These are phyloP conservation scores for Parthenolecanium corni DNA, from an alignment of 2,888 invertebrate genomes.

Conservation along the genomic window DNA sequence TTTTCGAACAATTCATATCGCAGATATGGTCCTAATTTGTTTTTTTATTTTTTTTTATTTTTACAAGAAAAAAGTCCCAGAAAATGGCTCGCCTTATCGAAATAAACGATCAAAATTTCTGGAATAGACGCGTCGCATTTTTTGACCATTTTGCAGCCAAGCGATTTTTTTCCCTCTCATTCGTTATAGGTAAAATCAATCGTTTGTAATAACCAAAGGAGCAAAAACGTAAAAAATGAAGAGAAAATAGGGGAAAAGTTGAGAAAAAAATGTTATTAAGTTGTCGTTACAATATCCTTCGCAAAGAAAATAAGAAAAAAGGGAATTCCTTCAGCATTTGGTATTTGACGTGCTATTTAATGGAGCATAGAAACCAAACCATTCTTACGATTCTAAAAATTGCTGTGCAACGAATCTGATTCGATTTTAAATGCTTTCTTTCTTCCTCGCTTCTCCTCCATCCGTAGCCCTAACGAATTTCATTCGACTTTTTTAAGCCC, in stretches of 20 bases:
- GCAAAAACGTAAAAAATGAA: neutral
- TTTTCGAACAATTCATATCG: no score
- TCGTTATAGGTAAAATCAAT: neutral
- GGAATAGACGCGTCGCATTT: conserved; percentile 23
- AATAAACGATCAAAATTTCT: conserved; percentile 2
- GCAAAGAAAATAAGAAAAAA: neutral
- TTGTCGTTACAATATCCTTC: conserved; percentile 23
- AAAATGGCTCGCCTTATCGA: neutral
- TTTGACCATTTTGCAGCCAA: conserved; percentile 9
- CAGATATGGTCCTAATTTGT: no score
- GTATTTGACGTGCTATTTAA: conserved; percentile 25
- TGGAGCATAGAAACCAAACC: conserved; percentile 14
- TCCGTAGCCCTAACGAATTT: no score
- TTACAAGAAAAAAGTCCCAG: no score
- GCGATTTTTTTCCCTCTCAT: neutral
- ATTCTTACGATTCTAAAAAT: conserved; percentile 11
- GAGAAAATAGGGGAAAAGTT: neutral
- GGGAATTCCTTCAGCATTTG: conserved; percentile 18
- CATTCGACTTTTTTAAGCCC: no score
- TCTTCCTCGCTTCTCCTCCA: neutral
- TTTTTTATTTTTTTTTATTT: no score
- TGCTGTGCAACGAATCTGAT: conserved; percentile 15
- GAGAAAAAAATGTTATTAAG: conserved; percentile 16
- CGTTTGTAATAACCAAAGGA: neutral
- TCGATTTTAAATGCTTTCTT: conserved; percentile 17